Evolutionary conservation across 2,888 invertebrate genomes (phyloP).

Genomic region (Galerucella pusilla): DNA sequence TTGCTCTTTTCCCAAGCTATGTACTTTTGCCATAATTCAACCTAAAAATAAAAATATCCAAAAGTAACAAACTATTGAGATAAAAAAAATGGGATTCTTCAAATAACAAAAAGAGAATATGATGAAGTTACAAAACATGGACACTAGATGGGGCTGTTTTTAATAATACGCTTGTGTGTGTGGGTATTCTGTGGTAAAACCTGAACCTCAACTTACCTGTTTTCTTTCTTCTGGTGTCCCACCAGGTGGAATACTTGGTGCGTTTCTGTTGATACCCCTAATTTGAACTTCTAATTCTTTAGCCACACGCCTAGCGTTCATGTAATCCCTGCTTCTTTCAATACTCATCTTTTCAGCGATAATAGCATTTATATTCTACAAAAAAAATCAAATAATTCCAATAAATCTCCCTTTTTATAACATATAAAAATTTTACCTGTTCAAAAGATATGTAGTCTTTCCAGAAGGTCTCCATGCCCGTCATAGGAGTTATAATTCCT

Average conservation of each 20-base stretch:
- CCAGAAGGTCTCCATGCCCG: slow-evolving; percentile 96
- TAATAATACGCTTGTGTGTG: too few species aligned
- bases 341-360: slow-evolving; percentile 98
- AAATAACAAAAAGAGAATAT: too few species aligned
- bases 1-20: slow-evolving; percentile 98
- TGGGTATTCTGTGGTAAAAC: too few species aligned
- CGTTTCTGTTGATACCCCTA: slow-evolving; percentile 92
- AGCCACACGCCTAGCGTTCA: slow-evolving; percentile 95
- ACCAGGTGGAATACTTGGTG: slow-evolving; percentile 96
- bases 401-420: too few species aligned
- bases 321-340: slow-evolving; percentile 95
- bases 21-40: slow-evolving; percentile 99
- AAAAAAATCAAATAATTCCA: slow-evolving; percentile 6
- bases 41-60: slow-evolving; percentile 68
- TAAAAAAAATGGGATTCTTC: too few species aligned
- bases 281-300: slow-evolving; percentile 97
- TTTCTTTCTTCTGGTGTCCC: slow-evolving; percentile 90
- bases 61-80: too few species aligned
- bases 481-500: slow-evolving; percentile 95
- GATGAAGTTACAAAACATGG: too few species aligned
- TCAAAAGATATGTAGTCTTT: slow-evolving; percentile 98
- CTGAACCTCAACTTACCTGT: slow-evolving; percentile 72
- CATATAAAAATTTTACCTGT: slow-evolving; percentile 65
- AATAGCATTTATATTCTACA: slow-evolving; percentile 73
- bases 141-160: too few species aligned